These are phyloP conservation scores for Fregata magnificens DNA, from an alignment of 2,113 vertebrate species.

Conservation along the genomic window DNA sequence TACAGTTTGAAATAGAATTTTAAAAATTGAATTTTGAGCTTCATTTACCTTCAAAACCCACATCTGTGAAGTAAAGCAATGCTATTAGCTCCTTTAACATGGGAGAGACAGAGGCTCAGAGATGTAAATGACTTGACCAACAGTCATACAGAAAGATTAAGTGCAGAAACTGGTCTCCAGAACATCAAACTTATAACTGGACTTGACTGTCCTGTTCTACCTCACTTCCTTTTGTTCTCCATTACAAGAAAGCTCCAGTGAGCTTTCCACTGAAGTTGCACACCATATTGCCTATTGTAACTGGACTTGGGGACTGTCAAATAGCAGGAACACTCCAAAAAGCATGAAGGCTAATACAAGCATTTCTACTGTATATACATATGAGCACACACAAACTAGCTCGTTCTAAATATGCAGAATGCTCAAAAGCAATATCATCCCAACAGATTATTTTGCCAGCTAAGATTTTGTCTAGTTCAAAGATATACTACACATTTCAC, in stretches of 20 bases:
- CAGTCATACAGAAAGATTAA: background rate
- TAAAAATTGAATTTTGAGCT: background rate
- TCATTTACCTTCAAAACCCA: background rate
- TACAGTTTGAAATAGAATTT: background rate
- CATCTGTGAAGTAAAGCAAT: background rate
- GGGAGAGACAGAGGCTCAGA: background rate
- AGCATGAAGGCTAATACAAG: background rate
- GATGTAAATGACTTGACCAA: background rate
- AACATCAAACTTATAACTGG: background rate
- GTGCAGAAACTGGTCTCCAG: background rate
- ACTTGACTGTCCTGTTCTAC: background rate
- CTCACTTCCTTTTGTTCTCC: background rate
- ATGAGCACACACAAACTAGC: fast-evolving
- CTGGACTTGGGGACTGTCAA: background rate
- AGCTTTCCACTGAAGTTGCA: background rate
- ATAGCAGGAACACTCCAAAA: background rate
- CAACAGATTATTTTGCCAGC: background rate
- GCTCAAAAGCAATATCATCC: background rate
- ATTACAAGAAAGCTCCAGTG: background rate
- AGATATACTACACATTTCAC: background rate
- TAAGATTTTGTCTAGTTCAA: background rate
- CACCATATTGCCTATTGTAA: background rate
- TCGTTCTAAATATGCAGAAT: background rate
- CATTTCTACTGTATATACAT: background rate
- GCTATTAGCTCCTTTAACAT: background rate